Conservation (phyloP, 2,888 invertebrate species). For the Phaedon cochleariae region DNA sequence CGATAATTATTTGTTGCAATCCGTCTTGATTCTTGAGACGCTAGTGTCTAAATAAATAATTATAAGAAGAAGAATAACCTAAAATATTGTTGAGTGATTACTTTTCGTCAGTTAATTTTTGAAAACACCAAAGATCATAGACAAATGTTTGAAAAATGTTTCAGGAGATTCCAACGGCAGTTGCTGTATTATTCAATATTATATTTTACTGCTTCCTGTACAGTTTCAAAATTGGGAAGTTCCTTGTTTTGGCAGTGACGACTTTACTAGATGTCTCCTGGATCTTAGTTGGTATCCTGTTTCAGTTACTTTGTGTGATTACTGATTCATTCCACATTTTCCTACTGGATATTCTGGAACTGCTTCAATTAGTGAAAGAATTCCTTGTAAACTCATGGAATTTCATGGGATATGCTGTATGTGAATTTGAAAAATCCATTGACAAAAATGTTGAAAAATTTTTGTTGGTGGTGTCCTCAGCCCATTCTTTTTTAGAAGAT, state of each 20-base stretch:
- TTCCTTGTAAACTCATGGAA: slow-evolving; percentile 14
- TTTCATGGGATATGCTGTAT: background rate
- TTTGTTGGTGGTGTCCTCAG: background rate
- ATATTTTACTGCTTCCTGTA: slow-evolving; percentile 36
- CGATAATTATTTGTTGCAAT: too few species aligned
- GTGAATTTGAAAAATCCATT: background rate
- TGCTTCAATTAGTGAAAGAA: slow-evolving; percentile 12
- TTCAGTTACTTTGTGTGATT: slow-evolving; percentile 37
- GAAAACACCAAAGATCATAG: background rate
- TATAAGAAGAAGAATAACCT: background rate
- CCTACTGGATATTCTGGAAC: slow-evolving; percentile 42
- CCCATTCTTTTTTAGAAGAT: slow-evolving; percentile 2
- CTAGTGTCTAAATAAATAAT: too few species aligned
- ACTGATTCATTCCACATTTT: slow-evolving; percentile 50
- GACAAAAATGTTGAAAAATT: background rate
- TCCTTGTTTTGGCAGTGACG: slow-evolving; percentile 40
- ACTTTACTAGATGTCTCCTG: slow-evolving; percentile 24
- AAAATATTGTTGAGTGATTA: background rate
- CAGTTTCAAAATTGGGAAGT: slow-evolving; percentile 49
- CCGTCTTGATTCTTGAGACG: too few species aligned
- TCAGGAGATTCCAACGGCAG: slow-evolving; percentile 8
- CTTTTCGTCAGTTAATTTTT: background rate
- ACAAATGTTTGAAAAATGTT: slow-evolving; percentile 20
- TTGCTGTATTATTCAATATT: slow-evolving; percentile 1
- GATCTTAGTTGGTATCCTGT: slow-evolving; percentile 24